Conservation (phyloP, 2,113 vertebrate genomes). For the Lontra canadensis region DNA sequence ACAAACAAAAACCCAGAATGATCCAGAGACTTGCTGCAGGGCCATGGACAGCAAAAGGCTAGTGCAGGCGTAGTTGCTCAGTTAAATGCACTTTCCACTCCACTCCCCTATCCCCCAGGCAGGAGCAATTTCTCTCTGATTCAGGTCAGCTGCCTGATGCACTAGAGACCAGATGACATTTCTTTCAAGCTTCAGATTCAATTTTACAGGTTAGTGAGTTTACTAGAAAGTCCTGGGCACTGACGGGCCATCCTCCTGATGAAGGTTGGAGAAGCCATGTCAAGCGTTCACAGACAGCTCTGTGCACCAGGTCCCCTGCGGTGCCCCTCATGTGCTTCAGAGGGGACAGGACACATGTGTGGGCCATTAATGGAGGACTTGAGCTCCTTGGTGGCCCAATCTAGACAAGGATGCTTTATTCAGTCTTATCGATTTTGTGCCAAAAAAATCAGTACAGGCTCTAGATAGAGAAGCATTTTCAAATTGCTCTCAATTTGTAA, state of each 20-base stretch:
- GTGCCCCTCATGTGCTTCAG: background rate
- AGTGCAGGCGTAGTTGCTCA: background rate
- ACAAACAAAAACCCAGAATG: background rate
- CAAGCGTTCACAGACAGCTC: background rate
- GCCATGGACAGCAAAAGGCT: background rate
- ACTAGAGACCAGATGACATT: background rate
- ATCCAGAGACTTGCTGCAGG: background rate
- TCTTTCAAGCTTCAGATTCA: constrained; percentile 17
- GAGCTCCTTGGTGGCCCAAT: background rate
- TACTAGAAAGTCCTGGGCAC: background rate
- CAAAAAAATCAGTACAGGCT: constrained; percentile 65
- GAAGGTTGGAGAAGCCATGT: background rate
- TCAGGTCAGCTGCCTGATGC: background rate
- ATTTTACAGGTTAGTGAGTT: background rate
- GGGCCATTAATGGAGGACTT: background rate
- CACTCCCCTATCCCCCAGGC: background rate
- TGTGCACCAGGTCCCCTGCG: background rate
- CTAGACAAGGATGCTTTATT: constrained; percentile 65
- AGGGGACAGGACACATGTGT: background rate
- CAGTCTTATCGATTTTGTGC: constrained; percentile 77
- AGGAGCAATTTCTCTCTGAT: background rate
- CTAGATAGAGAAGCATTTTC: constrained; percentile 69
- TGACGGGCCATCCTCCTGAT: background rate
- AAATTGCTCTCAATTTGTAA: constrained; percentile 77
- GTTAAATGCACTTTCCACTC: background rate